Evolutionary conservation across 2,797 vertebrate genomes (phyloP).

Genomic region (Myiotriccus ornatus): DNA sequence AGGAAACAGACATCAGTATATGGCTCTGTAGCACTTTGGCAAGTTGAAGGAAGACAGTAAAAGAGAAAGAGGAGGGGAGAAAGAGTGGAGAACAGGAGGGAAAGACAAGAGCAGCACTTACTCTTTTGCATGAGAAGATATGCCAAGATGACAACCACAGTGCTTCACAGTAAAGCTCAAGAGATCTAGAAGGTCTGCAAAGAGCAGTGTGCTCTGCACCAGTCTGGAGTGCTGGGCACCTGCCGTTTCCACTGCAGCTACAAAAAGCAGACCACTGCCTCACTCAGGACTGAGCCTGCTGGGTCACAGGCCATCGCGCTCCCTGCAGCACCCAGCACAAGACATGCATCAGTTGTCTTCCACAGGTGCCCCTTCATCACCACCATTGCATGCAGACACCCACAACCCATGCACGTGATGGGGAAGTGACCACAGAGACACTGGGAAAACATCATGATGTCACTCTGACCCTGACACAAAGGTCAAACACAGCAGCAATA

Average conservation of each 20-base stretch:
- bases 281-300: background rate
- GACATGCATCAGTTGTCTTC: background rate
- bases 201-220: background rate
- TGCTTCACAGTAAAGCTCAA: background rate
- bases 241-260: background rate
- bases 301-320: rapidly evolving
- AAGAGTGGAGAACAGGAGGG: background rate
- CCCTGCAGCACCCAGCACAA: background rate
- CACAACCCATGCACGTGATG: rapidly evolving
- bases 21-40: background rate
- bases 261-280: background rate
- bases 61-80: background rate
- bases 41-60: background rate
- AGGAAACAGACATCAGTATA: background rate
- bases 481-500: background rate
- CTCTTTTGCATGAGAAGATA: background rate
- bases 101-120: background rate
- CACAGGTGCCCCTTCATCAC: background rate
- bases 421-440: background rate
- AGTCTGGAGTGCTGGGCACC: background rate
- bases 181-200: background rate
- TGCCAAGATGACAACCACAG: background rate
- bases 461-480: background rate
- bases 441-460: background rate
- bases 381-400: background rate